Evolutionary conservation across 2,888 invertebrate genomes (phyloP).

Genomic region (Allolobophora icterica): DNA sequence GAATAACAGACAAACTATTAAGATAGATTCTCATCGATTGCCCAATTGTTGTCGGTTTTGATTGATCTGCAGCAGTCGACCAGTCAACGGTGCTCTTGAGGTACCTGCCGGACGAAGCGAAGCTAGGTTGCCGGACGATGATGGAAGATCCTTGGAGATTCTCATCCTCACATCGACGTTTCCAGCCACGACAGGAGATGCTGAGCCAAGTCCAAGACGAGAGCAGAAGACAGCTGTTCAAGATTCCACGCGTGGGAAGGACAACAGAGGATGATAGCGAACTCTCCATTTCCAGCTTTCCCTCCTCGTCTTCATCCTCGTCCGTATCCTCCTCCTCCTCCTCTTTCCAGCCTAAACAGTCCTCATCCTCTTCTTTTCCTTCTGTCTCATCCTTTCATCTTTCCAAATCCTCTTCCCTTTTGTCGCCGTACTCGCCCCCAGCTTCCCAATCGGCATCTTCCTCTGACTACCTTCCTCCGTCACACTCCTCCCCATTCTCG

Average conservation of each 20-base stretch:
- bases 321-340: not conserved
- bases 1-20: not conserved
- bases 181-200: not conserved
- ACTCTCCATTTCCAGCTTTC: not conserved
- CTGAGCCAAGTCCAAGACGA: not conserved
- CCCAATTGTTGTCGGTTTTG: not conserved
- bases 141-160: not conserved
- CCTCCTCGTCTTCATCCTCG: not conserved
- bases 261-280: not conserved
- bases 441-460: not conserved
- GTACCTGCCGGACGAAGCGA: not conserved
- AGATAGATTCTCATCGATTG: no score
- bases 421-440: not conserved
- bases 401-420: not conserved
- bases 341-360: not conserved
- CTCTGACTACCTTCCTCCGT: not conserved
- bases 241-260: not conserved
- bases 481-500: not conserved
- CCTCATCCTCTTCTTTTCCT: not conserved
- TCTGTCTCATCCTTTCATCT: not conserved
- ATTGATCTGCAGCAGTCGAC: not conserved
- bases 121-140: not conserved
- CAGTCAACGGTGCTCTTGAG: not conserved
- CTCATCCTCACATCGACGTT: not conserved
- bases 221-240: slow-evolving; percentile 7